Conservation (phyloP, 1,140 invertebrate species). For the Sminthurides bifidus region DNA sequence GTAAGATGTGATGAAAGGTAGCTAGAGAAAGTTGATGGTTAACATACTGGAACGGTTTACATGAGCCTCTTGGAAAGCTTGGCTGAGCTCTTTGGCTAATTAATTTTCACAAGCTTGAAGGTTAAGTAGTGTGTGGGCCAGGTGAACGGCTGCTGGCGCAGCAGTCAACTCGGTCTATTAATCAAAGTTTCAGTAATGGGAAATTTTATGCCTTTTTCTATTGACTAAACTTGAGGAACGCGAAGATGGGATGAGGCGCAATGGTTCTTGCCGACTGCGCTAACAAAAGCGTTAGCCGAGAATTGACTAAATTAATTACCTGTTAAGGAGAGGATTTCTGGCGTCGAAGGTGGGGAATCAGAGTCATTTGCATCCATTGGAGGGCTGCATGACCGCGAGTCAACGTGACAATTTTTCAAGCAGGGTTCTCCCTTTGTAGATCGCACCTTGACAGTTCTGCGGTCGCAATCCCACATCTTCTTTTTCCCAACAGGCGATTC, state of each 20-base stretch:
- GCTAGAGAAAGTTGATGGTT: background rate
- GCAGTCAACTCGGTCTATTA: background rate
- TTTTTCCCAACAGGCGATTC: background rate
- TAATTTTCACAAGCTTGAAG: background rate
- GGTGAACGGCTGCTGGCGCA: too few species aligned
- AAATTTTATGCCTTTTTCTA: background rate
- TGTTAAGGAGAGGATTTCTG: background rate
- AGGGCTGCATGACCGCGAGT: background rate
- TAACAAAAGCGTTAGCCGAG: background rate
- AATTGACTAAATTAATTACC: background rate
- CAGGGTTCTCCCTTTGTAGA: background rate
- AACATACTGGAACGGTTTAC: background rate
- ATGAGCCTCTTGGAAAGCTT: background rate
- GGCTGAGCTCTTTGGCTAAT: background rate
- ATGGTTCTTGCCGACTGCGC: background rate
- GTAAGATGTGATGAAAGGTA: too few species aligned
- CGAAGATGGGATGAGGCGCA: too few species aligned
- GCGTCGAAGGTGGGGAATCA: too few species aligned
- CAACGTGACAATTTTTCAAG: background rate
- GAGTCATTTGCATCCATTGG: background rate
- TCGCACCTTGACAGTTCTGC: background rate
- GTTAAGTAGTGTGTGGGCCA: too few species aligned
- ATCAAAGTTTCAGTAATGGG: background rate
- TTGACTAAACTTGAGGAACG: conserved; percentile 1
- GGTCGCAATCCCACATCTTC: conserved; percentile 25